Conservation (phyloP, 2,113 vertebrate genomes). For the Xiphias gladius region DNA sequence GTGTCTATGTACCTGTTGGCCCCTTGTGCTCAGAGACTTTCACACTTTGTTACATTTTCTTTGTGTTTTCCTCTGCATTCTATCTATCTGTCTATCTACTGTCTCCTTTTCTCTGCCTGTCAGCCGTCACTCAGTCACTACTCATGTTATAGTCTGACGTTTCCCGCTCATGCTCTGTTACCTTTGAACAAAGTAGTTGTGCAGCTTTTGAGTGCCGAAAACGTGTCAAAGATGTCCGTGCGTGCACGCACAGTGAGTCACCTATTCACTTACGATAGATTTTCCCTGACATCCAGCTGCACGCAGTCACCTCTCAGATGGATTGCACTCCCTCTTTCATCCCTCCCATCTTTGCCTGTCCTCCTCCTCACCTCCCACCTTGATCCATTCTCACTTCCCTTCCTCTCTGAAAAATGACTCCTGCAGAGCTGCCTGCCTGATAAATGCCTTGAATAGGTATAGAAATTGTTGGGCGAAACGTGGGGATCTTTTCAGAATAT, state of each 20-base stretch:
- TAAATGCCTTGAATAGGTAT: constrained; percentile 53
- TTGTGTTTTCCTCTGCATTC: not conserved
- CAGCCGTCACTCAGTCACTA: not conserved
- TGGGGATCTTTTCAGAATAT: constrained; percentile 37
- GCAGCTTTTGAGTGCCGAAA: constrained; percentile 1
- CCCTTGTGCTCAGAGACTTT: not conserved
- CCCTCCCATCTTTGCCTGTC: constrained; percentile 36
- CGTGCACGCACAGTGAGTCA: constrained; percentile 37
- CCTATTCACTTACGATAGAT: constrained; percentile 42
- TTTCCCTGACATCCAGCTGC: constrained; percentile 32
- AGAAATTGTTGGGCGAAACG: constrained; percentile 28
- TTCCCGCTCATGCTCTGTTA: not conserved
- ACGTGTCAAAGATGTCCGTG: not conserved
- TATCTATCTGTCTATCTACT: not conserved
- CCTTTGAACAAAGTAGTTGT: constrained; percentile 11
- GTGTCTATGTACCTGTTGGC: too few relatives aligned
- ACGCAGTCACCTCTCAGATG: constrained; percentile 60
- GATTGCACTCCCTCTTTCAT: constrained; percentile 54
- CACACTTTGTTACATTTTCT: not conserved
- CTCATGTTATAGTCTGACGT: not conserved
- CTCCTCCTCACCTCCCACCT: constrained; percentile 59
- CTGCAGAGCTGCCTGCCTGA: constrained; percentile 51
- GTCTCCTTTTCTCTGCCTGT: not conserved
- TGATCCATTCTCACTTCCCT: constrained; percentile 29
- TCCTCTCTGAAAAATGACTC: constrained; percentile 59